A percentile compares a stretch with the other conserved stretches of the same genome.
These are phyloP conservation scores for Rhinopithecus roxellana DNA, from an alignment of 2,113 vertebrate species.

Conservation along the genomic window DNA sequence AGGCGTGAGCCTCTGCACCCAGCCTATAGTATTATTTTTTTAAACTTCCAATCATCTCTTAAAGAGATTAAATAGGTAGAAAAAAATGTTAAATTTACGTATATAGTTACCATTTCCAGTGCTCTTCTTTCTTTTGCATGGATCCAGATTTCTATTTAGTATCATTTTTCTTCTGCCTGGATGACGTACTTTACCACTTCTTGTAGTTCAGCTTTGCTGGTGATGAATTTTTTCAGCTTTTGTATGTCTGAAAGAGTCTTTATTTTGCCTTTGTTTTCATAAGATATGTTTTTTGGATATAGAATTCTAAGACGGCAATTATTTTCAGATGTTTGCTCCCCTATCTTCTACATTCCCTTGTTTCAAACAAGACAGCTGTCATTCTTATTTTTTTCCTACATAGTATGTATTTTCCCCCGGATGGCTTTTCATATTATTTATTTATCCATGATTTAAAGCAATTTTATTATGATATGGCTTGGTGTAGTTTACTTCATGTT, in stretches of 20 bases:
- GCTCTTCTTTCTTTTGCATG: background rate
- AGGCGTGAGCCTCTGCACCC: too few relatives aligned
- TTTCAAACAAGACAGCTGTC: background rate
- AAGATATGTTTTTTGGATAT: background rate
- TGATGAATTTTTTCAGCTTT: background rate
- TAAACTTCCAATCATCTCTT: background rate
- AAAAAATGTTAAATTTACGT: background rate
- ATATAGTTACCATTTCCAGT: background rate
- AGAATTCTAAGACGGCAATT: background rate
- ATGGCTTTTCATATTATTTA: background rate
- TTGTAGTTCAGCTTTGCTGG: background rate
- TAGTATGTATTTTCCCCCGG: background rate
- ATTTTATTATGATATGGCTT: background rate
- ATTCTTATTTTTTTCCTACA: background rate
- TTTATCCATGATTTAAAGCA: background rate
- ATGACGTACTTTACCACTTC: background rate
- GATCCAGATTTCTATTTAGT: background rate
- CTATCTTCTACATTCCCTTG: background rate
- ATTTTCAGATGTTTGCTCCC: background rate
- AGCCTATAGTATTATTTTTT: background rate
- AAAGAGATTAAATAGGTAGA: background rate
- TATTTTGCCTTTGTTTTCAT: background rate
- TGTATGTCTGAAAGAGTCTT: background rate
- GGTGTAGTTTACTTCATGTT: background rate
- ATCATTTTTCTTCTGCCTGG: background rate